Evolutionary conservation across 1,140 invertebrate species (phyloP), one percentile per base, ranked within the genome.

Genomic region (Drosophila kepulauana): DNA sequence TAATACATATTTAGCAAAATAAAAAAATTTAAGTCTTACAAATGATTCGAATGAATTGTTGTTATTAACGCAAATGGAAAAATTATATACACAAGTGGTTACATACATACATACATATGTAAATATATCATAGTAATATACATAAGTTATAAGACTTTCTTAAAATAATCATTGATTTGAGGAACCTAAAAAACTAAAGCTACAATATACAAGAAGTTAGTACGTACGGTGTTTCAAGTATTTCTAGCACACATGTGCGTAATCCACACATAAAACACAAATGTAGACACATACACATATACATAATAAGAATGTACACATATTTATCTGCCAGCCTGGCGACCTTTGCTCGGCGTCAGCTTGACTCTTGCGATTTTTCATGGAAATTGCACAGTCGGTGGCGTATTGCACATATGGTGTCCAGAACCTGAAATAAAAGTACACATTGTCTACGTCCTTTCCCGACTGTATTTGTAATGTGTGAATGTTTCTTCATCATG

Each of bases 341-440:
- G 72, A 89, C 84, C 85, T 89, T 79, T 71, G 57, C 41, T 46
- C 69, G 78, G 81, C 78, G 75, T 89, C 86, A 64, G 78, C 48
- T 62, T 52, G 86, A 81, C 77, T 80, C 38, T 81, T 85, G 86
- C 86, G 63, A 85, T 90, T 89, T 88, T 89, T 90, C 85, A 86
- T 89, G 79, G 85, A 89, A 89, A 75, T 67, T 69, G 72, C 81
- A 78, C 68, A 65, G 78, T 85, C 74, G 56, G 49, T 52, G 54
- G 20, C 74, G 57, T 49, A 52, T 66, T 72, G 70, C 65, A 85
- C 86, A 89, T 79, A 85, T 89, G 85, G 86, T 79, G 87, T 10
- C 35, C 54, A 87, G 79, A 87, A 87, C 49, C 65, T 69, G 45
- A 67, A 62, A 54, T 56, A 49, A 57, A 77, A 67, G 49, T 63